These are phyloP conservation scores for Pristionchus japonicus DNA, from an alignment of 2,888 invertebrate species.

Conservation along the genomic window DNA sequence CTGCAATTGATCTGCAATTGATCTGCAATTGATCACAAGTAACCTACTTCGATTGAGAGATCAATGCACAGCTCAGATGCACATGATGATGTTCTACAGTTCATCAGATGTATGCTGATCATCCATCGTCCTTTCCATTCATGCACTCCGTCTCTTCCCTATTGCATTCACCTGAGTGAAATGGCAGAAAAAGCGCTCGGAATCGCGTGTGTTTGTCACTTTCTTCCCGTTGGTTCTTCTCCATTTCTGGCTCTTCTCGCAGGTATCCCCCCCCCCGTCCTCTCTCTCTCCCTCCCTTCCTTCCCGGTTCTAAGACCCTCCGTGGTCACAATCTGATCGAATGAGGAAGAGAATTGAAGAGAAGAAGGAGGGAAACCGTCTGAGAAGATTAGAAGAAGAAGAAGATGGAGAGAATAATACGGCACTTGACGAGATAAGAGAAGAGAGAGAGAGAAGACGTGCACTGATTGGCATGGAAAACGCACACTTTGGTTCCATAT, in stretches of 20 bases:
- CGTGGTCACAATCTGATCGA: slow-evolving; percentile 20
- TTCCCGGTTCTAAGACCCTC: slow-evolving; percentile 32
- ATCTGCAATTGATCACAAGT: neutral
- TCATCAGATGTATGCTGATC: neutral
- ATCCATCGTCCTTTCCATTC: neutral
- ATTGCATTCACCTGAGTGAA: neutral
- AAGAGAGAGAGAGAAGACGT: neutral
- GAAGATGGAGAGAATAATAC: slow-evolving; percentile 8
- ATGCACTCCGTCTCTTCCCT: neutral
- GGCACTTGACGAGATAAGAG: slow-evolving; percentile 26
- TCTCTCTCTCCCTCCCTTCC: neutral
- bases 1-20: too few species aligned
- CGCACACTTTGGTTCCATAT: neutral
- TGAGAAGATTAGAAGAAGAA: slow-evolving; percentile 15
- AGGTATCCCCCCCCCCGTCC: neutral
- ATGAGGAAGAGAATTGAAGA: neutral
- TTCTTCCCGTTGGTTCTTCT: slow-evolving; percentile 28
- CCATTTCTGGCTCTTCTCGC: slow-evolving; percentile 5
- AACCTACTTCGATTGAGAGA: too few species aligned
- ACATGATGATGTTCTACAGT: neutral
- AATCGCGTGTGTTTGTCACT: slow-evolving; percentile 24
- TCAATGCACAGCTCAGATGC: neutral
- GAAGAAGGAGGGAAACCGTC: slow-evolving; percentile 21
- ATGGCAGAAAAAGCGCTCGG: slow-evolving; percentile 9
- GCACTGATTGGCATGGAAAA: neutral